Evolutionary conservation across 2,888 invertebrate genomes (phyloP), one percentile per base, ranked within the genome.

Genomic region (Phytoseiulus persimilis): DNA sequence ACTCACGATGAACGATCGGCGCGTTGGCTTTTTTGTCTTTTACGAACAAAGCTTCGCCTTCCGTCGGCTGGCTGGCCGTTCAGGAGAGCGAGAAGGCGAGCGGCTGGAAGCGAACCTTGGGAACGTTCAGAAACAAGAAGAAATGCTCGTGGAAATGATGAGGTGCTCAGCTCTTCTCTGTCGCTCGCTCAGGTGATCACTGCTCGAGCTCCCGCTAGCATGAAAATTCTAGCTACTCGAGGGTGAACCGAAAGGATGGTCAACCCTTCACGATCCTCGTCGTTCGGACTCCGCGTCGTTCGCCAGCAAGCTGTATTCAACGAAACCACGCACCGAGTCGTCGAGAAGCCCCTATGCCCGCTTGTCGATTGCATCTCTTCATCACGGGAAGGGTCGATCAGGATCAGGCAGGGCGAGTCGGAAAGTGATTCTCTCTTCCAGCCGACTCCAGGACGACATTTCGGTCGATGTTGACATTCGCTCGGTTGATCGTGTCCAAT

Each of bases 131-230:
- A 65, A 65, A 14, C 65, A 28, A 65, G 65, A 65, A 39, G 65
- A 65, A 23, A 23, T 65, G 65, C 65, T 65, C 18, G 65, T 65
- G 65, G 65, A 65, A 65, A 65, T 65, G 65, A 65, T 65, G 65
- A 65, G 65, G 65, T 65, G 65, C 65, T 65, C 46, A 46, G 14
- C 46, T 46, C 46, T 46, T 46, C 46, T 46, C n/a, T n/a, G n/a
- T n/a, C n/a, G n/a, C n/a, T n/a, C n/a, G n/a, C n/a, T n/a, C 65
- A 65, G 65, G 65, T 65, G 65, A 65, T 65, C 65, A 65, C 65
- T 65, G 65, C 28, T 28, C 65, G 65, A 65, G 65, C 65, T 23
- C 65, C 18, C 65, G 28, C 65, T 65, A 2, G 65, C 65, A 65
- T 18, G 65, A 14, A 46, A 46, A 11, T 46, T 6, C 46, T 46